Evolutionary conservation across 2,797 vertebrate genomes (phyloP).

Genomic region (Takifugu ocellatus): DNA sequence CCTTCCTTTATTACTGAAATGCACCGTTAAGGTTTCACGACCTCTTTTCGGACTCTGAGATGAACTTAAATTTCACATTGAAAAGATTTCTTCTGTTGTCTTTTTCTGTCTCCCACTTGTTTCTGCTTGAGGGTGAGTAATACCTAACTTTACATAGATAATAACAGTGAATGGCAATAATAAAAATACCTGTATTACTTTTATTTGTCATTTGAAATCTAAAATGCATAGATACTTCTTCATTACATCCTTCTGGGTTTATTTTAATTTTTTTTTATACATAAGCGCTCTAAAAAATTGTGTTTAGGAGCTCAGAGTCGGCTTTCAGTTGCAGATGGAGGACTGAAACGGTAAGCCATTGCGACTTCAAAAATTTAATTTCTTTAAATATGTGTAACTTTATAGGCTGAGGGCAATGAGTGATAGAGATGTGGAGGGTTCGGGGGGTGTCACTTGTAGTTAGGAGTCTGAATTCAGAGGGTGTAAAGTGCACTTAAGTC

Average conservation of each 20-base stretch:
- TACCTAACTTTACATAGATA: not conserved
- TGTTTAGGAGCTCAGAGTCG: conserved; percentile 63
- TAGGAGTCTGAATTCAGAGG: conserved; percentile 60
- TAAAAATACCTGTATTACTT: not conserved
- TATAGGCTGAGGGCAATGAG: not conserved
- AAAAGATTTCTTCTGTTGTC: conserved; percentile 88
- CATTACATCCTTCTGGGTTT: not conserved
- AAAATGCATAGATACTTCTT: not conserved
- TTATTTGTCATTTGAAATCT: conserved; percentile 1
- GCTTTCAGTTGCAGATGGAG: conserved; percentile 65
- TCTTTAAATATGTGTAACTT: no score
- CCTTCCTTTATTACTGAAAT: conserved; percentile 76
- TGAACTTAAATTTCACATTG: conserved; percentile 89
- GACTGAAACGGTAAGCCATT: conserved; percentile 65
- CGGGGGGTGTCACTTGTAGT: conserved; percentile 22
- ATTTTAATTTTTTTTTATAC: not conserved
- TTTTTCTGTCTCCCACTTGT: conserved; percentile 84
- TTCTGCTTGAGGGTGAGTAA: conserved; percentile 87
- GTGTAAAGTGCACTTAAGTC: conserved; percentile 76
- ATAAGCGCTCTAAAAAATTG: conserved; percentile 4
- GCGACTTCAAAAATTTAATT: not conserved
- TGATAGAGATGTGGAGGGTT: not conserved
- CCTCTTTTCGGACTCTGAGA: conserved; percentile 84
- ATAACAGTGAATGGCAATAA: no score
- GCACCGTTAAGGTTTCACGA: conserved; percentile 76